phyloP scores from a whole-genome alignment of 2,113 vertebrate species.

The Donacobius atricapilla region DNA sequence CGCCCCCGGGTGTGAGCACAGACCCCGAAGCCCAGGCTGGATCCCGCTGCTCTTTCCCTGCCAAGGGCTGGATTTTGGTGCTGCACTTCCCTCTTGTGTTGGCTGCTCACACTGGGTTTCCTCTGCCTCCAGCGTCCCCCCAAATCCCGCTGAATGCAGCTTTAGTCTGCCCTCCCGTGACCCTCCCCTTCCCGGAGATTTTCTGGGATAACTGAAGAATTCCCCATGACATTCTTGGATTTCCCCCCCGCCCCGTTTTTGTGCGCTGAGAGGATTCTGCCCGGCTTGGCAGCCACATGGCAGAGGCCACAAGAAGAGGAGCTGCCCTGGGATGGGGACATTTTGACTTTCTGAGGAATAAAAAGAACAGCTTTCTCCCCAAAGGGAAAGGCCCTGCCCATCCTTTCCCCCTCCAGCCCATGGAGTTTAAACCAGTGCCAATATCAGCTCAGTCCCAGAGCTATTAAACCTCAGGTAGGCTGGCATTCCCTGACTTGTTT shows the following conservation, averaged over 20 bases:
- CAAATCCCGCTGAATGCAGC: neutral
- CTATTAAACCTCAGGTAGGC: neutral
- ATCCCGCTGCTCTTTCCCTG: neutral
- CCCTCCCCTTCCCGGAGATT: neutral
- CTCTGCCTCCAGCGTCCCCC: neutral
- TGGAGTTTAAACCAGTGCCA: neutral
- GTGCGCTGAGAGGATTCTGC: neutral
- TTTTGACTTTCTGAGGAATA: neutral
- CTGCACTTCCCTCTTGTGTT: slow-evolving; percentile 68
- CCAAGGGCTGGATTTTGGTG: neutral
- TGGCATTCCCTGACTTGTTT: neutral
- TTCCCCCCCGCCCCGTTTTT: accelerated
- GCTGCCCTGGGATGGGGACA: neutral
- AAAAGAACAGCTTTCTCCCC: neutral
- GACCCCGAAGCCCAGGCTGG: accelerated
- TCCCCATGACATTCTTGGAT: accelerated
- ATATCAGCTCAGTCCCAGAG: neutral
- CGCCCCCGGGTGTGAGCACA: neutral
- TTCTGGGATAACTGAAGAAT: neutral
- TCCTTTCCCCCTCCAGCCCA: neutral
- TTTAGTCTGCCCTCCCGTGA: neutral
- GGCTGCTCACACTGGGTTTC: neutral
- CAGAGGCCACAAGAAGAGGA: neutral
- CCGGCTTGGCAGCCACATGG: neutral
- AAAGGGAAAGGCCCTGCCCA: neutral